Evolutionary conservation across 2,797 vertebrate species (phyloP), one percentile per base, ranked within the genome.

Genomic region (Lemur catta): DNA sequence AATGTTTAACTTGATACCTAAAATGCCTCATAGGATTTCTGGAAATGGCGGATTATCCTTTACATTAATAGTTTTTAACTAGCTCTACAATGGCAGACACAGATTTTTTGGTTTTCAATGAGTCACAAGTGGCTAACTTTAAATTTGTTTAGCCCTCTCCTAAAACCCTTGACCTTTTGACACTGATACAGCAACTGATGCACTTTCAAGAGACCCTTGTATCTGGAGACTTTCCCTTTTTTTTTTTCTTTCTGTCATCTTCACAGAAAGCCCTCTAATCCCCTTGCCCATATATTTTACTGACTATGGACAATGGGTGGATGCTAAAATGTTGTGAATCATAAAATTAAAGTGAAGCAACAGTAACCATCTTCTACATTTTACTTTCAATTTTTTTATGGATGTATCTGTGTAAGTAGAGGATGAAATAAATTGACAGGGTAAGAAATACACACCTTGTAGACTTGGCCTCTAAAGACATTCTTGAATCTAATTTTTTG

Each of bases 401-500:
- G 7, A 65, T 9, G 2, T 38, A 41, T 82, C 12, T 55, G n/a
- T 74, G 55, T 38, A 89, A 72, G 91, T 26, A 86, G 14, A 38
- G 4, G 48, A 20, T 18, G 82, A 86, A 82, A 33, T 41, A 79
- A 92, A 79, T 35, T 93, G 50, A 5, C 30, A 72, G 11, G 11
- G 22, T 86, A 35, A 81, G 35, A 55, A 43, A 61, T 9, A 26
- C 13, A 24, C 2, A 5, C 3, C 13, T 89, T 71, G 1, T 87
- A 52, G n/a, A 38, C 9, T 91, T 86, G 57, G 30, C 15, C 55
- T 84, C 38, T 94, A 43, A 94, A 28, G 69, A 69, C 28, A 30
- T 67, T 33, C 63, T 76, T 91, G 30, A 97, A 80, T 71, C 35
- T 85, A 26, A 69, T 84, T 76, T 97, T 97, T 84, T 92, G 38